Conservation (phyloP, 2,113 vertebrate species). For the Bungarus multicinctus region DNA sequence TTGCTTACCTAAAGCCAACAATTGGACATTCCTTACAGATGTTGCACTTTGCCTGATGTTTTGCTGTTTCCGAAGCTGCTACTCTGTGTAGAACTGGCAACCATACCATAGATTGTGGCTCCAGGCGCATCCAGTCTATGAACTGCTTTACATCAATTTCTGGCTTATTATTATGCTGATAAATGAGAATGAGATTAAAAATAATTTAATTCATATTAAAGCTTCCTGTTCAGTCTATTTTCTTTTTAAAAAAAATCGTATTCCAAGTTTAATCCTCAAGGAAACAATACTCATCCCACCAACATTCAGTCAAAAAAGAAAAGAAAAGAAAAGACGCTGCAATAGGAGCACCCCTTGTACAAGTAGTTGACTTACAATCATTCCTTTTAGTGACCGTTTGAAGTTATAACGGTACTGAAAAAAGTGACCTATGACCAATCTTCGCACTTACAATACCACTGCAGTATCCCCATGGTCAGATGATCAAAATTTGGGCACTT, state of each 20-base stretch:
- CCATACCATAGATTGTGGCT: slow-evolving; percentile 98
- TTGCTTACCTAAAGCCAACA: slow-evolving; percentile 90
- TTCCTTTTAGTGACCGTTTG: neutral
- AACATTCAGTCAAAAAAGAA: neutral
- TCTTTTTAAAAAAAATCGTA: neutral
- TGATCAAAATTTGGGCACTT: neutral
- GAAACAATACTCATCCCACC: neutral
- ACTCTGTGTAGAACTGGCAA: slow-evolving; percentile 93
- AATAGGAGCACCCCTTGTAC: neutral
- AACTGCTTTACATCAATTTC: slow-evolving; percentile 92
- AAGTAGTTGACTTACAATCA: neutral
- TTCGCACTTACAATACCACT: neutral
- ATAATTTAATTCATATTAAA: neutral
- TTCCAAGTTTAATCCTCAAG: neutral
- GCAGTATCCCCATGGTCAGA: neutral
- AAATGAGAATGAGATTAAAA: slow-evolving; percentile 10
- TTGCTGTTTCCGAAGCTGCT: slow-evolving; percentile 93
- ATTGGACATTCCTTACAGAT: slow-evolving; percentile 99
- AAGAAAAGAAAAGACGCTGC: neutral
- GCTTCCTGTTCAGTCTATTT: neutral
- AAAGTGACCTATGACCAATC: neutral
- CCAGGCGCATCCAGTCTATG: slow-evolving; percentile 95
- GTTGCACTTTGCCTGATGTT: slow-evolving; percentile 98
- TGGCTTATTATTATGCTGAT: slow-evolving; percentile 89
- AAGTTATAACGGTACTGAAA: neutral